phyloP scores from a whole-genome alignment of 2,888 invertebrate genomes.

The Drosophila borborema region DNA sequence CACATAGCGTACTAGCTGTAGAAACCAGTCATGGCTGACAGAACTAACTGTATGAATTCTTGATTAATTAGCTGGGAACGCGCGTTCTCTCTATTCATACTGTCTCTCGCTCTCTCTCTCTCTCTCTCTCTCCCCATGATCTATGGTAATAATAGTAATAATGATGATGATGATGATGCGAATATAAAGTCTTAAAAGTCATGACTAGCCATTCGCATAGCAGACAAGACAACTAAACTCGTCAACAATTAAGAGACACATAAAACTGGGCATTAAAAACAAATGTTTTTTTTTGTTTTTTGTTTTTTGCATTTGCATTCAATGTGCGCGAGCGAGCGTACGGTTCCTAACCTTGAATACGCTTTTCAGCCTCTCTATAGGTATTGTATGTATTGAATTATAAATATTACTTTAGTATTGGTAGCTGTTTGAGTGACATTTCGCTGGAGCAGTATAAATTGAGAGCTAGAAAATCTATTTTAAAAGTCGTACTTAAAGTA shows the following conservation, averaged over 20 bases:
- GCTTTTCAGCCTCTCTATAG: constrained; percentile 13
- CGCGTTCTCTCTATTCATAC: constrained; percentile 28
- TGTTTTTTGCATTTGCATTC: constrained; percentile 50
- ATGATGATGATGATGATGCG: constrained; percentile 48
- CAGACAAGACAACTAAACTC: constrained; percentile 14
- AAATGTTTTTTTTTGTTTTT: constrained; percentile 38
- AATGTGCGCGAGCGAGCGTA: constrained; percentile 21
- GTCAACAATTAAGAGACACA: constrained; percentile 44
- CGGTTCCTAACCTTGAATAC: constrained; percentile 41
- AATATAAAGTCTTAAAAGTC: constrained; percentile 29
- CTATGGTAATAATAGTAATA: constrained; percentile 13
- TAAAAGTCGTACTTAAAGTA: constrained; percentile 14
- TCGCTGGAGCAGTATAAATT: constrained; percentile 23
- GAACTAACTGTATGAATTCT: constrained; percentile 43
- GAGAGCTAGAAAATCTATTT: constrained; percentile 22
- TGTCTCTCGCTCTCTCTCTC: constrained; percentile 4
- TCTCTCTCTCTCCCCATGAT: constrained; percentile 12
- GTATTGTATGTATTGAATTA: constrained; percentile 31
- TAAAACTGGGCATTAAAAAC: constrained; percentile 45
- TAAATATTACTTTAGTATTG: constrained; percentile 45
- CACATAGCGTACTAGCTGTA: constrained; percentile 21
- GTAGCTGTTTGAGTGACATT: constrained; percentile 25
- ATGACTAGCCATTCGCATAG: constrained; percentile 26
- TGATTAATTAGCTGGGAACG: constrained; percentile 77
- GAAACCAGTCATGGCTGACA: constrained; percentile 45